Percentiles rank a stretch among this genome's conserved stretches.
Evolutionary conservation across 2,113 vertebrate species (phyloP).

Genomic region (Tyrannus savana): DNA sequence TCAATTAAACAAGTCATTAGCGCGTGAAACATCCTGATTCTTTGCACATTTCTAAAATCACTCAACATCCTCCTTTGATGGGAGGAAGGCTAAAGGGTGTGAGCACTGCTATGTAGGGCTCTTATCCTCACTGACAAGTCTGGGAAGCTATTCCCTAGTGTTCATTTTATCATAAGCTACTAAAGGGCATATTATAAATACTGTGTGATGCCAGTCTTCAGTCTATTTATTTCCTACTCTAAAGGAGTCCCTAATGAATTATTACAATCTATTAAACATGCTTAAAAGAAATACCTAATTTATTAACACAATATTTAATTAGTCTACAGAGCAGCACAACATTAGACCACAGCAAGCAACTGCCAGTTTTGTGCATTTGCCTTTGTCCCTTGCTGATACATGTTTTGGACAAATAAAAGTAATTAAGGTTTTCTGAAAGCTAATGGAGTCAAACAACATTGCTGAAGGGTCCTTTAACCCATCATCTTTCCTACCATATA

Average conservation of each 20-base stretch:
- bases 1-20: not conserved
- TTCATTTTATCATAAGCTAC: not conserved
- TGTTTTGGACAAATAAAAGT: not conserved
- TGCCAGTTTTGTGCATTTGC: not conserved
- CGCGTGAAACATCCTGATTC: not conserved
- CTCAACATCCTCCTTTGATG: not conserved
- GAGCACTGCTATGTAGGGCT: not conserved
- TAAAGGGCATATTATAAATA: not conserved
- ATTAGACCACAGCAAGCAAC: not conserved
- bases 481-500: not conserved
- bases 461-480: not conserved
- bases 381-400: not conserved
- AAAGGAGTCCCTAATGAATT: not conserved
- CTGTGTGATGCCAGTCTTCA: not conserved
- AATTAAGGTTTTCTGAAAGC: conserved; percentile 26
- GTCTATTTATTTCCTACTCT: not conserved
- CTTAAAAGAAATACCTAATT: not conserved
- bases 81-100: not conserved
- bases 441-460: not conserved
- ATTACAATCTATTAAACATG: conserved; percentile 4
- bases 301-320: conserved; percentile 40
- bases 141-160: not conserved
- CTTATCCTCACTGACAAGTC: not conserved
- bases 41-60: not conserved
- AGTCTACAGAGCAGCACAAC: not conserved